Conservation (phyloP, 2,888 invertebrate genomes). For the Coenonympha glycerion region DNA sequence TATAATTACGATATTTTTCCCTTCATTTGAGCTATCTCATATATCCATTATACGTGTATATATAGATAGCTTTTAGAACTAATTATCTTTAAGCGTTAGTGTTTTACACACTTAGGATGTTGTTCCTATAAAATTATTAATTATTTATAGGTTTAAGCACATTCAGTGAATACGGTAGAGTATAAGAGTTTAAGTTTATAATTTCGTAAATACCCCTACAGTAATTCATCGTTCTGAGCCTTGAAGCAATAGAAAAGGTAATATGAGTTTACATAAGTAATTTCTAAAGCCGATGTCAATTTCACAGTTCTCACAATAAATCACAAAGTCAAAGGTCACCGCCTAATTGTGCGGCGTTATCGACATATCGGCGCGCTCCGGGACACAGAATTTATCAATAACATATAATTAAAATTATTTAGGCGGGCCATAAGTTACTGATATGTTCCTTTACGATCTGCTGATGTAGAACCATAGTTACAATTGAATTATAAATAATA, state of each 20-base stretch:
- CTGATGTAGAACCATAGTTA: background rate
- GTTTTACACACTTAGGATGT: too few species aligned
- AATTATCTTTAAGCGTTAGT: too few species aligned
- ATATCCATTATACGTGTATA: background rate
- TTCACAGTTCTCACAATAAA: conserved; percentile 71
- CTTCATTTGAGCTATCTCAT: conserved; percentile 15
- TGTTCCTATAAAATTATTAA: too few species aligned
- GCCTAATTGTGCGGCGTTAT: conserved; percentile 69
- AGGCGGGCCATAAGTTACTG: conserved; percentile 41
- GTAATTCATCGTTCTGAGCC: too few species aligned
- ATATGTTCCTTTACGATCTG: conserved; percentile 16
- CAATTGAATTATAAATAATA: background rate
- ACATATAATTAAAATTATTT: conserved; percentile 76
- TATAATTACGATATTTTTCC: conserved; percentile 13
- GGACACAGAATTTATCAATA: conserved; percentile 71
- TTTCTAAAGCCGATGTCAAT: conserved; percentile 37
- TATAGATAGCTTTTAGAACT: too few species aligned
- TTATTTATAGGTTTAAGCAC: too few species aligned
- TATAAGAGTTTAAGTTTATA: too few species aligned
- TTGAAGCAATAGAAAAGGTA: background rate
- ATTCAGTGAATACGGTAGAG: too few species aligned
- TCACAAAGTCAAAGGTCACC: conserved; percentile 68
- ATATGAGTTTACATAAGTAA: conserved; percentile 3
- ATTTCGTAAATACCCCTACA: too few species aligned
- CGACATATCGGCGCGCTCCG: conserved; percentile 65